Percentiles rank a stretch among this genome's conserved stretches.
Evolutionary conservation across 2,113 vertebrate species (phyloP).

Genomic region (Gyps fulvus): DNA sequence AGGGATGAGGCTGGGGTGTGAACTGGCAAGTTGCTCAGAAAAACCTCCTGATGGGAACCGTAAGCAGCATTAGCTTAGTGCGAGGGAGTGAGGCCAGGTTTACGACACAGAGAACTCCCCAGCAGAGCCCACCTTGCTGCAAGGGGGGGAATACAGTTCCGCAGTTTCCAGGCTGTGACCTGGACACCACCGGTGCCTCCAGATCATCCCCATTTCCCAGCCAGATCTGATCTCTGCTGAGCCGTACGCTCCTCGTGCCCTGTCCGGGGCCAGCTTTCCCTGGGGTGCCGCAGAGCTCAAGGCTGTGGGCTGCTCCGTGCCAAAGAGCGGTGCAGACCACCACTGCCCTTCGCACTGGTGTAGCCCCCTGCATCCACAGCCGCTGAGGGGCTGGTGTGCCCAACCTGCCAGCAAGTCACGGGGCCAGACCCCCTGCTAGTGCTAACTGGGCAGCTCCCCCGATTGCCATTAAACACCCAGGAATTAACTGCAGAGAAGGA

Average conservation of each 20-base stretch:
- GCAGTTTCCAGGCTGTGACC: background rate
- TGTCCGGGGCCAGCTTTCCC: background rate
- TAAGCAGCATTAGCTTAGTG: background rate
- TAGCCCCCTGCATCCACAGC: background rate
- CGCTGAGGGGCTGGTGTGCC: too few relatives aligned
- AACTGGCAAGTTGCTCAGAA: background rate
- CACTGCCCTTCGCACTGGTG: too few relatives aligned
- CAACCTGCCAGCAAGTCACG: accelerated
- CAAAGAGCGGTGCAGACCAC: background rate
- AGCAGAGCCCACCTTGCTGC: background rate
- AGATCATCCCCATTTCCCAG: background rate
- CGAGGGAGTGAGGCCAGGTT: background rate
- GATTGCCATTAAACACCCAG: background rate
- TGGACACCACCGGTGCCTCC: background rate
- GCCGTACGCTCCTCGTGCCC: accelerated
- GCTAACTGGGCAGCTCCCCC: background rate
- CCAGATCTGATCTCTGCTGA: background rate
- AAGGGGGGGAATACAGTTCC: background rate
- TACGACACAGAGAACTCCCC: background rate
- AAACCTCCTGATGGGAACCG: background rate
- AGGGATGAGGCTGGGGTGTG: background rate
- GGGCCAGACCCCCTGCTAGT: background rate
- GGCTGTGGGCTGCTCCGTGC: background rate
- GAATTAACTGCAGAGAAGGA: background rate
- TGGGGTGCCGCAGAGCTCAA: accelerated